Percentiles rank a stretch among this genome's conserved stretches.
phyloP scores from a whole-genome alignment of 1,140 invertebrate species.

The Octopus sinensis region DNA sequence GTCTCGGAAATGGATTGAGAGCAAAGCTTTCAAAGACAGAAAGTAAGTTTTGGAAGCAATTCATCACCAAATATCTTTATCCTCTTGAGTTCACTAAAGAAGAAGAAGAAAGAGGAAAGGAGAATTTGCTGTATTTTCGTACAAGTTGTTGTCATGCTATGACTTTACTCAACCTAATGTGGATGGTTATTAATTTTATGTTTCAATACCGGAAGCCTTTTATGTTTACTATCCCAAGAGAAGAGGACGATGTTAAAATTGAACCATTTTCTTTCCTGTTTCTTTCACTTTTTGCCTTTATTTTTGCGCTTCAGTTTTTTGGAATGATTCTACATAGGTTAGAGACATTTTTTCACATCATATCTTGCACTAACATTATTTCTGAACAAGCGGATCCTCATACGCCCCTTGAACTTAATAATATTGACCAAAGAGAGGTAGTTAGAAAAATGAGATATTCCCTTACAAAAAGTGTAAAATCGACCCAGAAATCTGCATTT shows the following conservation, averaged over 20 bases:
- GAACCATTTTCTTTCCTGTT: constrained; percentile 43
- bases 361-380: constrained; percentile 81
- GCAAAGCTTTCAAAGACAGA: not conserved
- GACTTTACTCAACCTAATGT: constrained; percentile 48
- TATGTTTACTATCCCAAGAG: constrained; percentile 14
- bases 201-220: constrained; percentile 41
- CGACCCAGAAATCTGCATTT: no score
- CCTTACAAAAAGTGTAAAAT: no score
- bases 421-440: no score
- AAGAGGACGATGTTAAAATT: constrained; percentile 25
- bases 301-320: constrained; percentile 57
- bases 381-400: no score
- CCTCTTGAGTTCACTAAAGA: constrained; percentile 12
- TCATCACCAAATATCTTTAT: constrained; percentile 21
- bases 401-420: no score
- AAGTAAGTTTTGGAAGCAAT: constrained; percentile 18
- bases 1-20: no score
- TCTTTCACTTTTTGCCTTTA: constrained; percentile 56
- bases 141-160: constrained; percentile 45
- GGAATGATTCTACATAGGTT: constrained; percentile 66
- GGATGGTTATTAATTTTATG: constrained; percentile 54
- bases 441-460: no score
- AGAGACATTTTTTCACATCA: constrained; percentile 93
- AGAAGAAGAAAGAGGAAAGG: constrained; percentile 12
- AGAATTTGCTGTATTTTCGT: constrained; percentile 35